Conservation (phyloP, 2,888 invertebrate genomes). For the Dolomedes plantarius region DNA sequence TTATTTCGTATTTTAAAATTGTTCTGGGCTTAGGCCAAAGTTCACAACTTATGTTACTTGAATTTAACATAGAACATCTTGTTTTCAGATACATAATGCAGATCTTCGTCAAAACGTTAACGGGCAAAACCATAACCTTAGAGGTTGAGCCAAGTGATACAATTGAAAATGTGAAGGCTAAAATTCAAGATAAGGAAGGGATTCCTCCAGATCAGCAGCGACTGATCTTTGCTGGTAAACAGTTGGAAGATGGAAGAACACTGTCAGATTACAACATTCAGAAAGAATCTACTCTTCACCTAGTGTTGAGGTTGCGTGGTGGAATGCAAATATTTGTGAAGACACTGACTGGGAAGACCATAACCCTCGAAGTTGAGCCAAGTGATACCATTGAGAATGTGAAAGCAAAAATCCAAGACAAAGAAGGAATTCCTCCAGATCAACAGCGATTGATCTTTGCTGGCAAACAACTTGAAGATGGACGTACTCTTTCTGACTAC, state of each 20-base stretch:
- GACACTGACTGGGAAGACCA: conserved; percentile 94
- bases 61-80: too few species aligned
- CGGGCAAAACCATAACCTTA: conserved; percentile 95
- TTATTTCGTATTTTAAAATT: too few species aligned
- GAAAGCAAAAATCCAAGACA: conserved; percentile 93
- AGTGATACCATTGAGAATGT: conserved; percentile 97
- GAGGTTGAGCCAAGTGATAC: conserved; percentile 95
- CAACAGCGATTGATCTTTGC: conserved; percentile 87
- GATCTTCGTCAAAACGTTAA: conserved; percentile 96
- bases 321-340: conserved; percentile 99
- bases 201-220: conserved; percentile 76
- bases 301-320: conserved; percentile 92
- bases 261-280: conserved; percentile 82
- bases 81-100: conserved; percentile 83
- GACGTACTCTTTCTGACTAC: conserved; percentile 81
- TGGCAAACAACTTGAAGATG: conserved; percentile 82
- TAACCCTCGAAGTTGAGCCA: conserved; percentile 93
- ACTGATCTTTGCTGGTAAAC: conserved; percentile 76
- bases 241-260: conserved; percentile 81
- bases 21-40: too few species aligned
- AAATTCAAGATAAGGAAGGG: conserved; percentile 93
- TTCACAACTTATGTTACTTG: too few species aligned
- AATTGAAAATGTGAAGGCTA: conserved; percentile 96
- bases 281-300: conserved; percentile 87
- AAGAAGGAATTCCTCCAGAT: conserved; percentile 93